Conservation (phyloP, 2,888 invertebrate species). For the Epistrophe eligans region DNA sequence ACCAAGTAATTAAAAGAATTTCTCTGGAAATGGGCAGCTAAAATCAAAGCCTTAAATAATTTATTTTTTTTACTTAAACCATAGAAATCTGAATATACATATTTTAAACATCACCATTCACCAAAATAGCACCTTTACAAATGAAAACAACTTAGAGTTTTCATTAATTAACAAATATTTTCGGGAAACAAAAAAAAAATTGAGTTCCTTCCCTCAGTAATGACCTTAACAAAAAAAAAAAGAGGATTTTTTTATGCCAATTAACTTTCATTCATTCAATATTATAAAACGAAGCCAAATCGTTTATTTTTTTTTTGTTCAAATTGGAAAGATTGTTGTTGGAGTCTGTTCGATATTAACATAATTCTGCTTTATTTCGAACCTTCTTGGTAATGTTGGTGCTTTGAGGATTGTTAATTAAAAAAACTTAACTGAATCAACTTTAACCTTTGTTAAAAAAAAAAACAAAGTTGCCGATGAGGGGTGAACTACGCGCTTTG, state of each 20-base stretch:
- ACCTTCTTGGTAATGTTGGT: not conserved
- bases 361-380: not conserved
- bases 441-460: not conserved
- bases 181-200: not conserved
- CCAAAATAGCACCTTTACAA: not conserved
- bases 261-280: conserved; percentile 14
- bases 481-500: not conserved
- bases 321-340: conserved; percentile 12
- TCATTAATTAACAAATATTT: conserved; percentile 6
- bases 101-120: not conserved
- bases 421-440: not conserved
- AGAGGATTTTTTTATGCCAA: conserved; percentile 1
- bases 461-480: not conserved
- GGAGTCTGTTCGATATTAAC: not conserved
- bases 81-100: not conserved
- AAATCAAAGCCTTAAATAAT: not conserved
- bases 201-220: not conserved
- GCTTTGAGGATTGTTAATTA: not conserved
- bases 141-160: not conserved
- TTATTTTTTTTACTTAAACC: not conserved
- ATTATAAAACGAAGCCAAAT: not conserved
- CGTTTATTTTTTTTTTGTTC: not conserved
- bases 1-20: no score
- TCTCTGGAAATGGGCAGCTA: no score
- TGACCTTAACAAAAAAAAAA: not conserved